Percentiles rank a stretch among this genome's conserved stretches.
These are phyloP conservation scores for Siniperca obscura DNA, from an alignment of 2,797 vertebrate genomes.

Conservation along the genomic window DNA sequence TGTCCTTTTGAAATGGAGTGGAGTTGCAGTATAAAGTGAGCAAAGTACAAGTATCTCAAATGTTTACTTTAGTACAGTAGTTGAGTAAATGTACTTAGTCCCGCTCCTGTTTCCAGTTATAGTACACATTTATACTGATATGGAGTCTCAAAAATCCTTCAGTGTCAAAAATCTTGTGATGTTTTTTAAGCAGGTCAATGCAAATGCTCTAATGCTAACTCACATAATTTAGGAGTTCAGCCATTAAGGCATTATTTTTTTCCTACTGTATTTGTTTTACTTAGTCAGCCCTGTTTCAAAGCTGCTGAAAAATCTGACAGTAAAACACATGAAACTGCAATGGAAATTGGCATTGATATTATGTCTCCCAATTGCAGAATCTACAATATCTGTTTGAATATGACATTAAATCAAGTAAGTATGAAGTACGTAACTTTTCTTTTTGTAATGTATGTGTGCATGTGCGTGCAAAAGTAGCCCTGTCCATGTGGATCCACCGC, in stretches of 20 bases:
- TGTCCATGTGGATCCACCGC: constrained; percentile 25
- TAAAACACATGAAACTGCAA: neutral
- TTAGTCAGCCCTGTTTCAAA: neutral
- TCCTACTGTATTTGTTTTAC: neutral
- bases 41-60: neutral
- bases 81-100: neutral
- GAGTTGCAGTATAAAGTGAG: neutral
- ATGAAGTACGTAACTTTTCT: neutral
- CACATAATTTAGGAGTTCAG: too few relatives aligned
- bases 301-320: neutral
- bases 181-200: neutral
- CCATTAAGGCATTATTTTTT: neutral
- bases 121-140: neutral
- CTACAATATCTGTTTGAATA: neutral
- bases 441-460: neutral
- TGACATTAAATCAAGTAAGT: neutral
- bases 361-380: neutral
- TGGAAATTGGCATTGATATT: neutral
- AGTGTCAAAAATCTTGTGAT: neutral
- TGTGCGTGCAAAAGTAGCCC: neutral
- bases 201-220: neutral
- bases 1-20: neutral
- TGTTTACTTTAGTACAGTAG: neutral
- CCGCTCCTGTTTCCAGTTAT: neutral
- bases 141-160: neutral